phyloP scores from a whole-genome alignment of 1,140 invertebrate species.

The Pseudomyrmex gracilis region DNA sequence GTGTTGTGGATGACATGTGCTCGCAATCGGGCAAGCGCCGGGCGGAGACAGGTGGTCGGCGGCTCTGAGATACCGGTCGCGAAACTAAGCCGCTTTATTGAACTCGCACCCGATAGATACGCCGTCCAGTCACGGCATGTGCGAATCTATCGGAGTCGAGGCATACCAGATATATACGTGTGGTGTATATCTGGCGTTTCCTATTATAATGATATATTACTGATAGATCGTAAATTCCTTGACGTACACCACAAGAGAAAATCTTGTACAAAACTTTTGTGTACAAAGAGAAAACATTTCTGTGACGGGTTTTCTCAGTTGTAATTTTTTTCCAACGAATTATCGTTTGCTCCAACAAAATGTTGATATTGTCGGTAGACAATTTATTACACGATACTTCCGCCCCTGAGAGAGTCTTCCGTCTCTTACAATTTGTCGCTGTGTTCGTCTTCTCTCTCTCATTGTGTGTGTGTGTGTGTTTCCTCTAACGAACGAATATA shows the following conservation, averaged over 20 bases:
- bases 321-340: slow-evolving; percentile 12
- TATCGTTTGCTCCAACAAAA: not conserved
- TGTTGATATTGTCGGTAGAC: not conserved
- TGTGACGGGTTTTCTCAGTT: no score
- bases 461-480: not conserved
- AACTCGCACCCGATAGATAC: slow-evolving; percentile 59
- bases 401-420: not conserved
- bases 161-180: slow-evolving; percentile 21
- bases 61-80: slow-evolving; percentile 70
- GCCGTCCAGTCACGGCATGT: slow-evolving; percentile 49
- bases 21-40: slow-evolving; percentile 64
- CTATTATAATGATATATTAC: no score
- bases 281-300: not conserved
- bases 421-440: not conserved
- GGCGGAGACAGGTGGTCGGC: slow-evolving; percentile 69
- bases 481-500: slow-evolving; percentile 33
- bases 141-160: slow-evolving; percentile 50
- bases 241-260: not conserved
- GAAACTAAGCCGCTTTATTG: slow-evolving; percentile 62
- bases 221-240: not conserved
- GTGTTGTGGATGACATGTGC: slow-evolving; percentile 73
- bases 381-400: not conserved
- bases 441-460: not conserved
- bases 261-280: not conserved
- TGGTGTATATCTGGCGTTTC: not conserved